Conservation (phyloP, 2,113 vertebrate genomes). For the Urocolius indicus region DNA sequence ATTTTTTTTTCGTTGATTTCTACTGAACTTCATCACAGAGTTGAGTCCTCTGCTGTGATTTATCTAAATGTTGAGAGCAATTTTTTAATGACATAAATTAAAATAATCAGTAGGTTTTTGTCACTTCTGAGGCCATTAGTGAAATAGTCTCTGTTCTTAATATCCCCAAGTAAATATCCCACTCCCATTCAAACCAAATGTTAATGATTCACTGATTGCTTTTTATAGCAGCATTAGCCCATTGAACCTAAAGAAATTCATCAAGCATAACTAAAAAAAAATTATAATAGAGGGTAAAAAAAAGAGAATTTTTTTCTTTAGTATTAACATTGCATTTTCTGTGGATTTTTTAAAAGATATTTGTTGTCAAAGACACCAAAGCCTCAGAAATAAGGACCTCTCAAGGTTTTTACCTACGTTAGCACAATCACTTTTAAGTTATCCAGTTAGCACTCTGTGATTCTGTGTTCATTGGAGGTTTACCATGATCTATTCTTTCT, state of each 20-base stretch:
- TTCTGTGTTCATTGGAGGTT: slow-evolving; percentile 12
- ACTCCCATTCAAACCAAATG: not conserved
- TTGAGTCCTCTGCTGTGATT: not conserved
- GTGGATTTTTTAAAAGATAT: not conserved
- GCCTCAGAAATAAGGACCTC: not conserved
- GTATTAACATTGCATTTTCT: not conserved
- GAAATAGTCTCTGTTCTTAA: not conserved
- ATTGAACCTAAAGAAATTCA: not conserved
- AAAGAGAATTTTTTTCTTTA: not conserved
- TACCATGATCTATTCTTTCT: slow-evolving; percentile 59
- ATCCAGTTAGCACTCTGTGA: not conserved
- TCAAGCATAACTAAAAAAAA: not conserved
- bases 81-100: not conserved
- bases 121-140: not conserved
- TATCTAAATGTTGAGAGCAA: not conserved
- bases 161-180: not conserved
- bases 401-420: not conserved
- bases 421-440: not conserved
- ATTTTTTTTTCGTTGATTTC: not conserved
- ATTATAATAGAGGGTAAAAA: not conserved
- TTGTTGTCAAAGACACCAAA: not conserved
- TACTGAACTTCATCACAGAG: not conserved
- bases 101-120: not conserved
- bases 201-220: not conserved
- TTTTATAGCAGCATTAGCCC: not conserved